phyloP scores from a whole-genome alignment of 2,113 vertebrate genomes.

The Scophthalmus maximus region DNA sequence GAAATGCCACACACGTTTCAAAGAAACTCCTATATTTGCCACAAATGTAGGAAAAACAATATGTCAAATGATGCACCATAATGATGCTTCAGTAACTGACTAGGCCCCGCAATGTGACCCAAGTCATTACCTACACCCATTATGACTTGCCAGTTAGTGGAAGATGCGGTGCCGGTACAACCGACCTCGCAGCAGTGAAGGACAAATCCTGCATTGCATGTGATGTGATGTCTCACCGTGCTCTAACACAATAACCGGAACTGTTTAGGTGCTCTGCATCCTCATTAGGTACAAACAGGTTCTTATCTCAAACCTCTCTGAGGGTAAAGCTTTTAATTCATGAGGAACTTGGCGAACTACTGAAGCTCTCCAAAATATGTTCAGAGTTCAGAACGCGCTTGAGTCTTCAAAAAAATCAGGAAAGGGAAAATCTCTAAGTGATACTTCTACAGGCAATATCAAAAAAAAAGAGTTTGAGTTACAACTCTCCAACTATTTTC shows the following conservation, averaged over 20 bases:
- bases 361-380: constrained; percentile 19
- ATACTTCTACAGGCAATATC: no score
- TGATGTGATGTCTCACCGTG: constrained; percentile 34
- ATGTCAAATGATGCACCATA: constrained; percentile 39
- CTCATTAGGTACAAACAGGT: constrained; percentile 36
- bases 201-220: constrained; percentile 17
- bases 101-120: constrained; percentile 25
- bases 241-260: constrained; percentile 35
- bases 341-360: constrained; percentile 32
- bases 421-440: no score
- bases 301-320: constrained; percentile 10
- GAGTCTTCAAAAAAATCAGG: no score
- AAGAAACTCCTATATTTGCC: constrained; percentile 29
- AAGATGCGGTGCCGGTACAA: constrained; percentile 30
- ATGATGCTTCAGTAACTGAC: constrained; percentile 53
- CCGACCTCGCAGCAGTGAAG: constrained; percentile 24
- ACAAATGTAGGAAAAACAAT: constrained; percentile 19
- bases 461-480: no score
- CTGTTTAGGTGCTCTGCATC: constrained; percentile 39
- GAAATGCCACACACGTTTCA: constrained; percentile 14
- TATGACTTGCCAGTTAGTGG: constrained; percentile 42
- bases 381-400: constrained; percentile 18
- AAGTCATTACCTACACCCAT: constrained; percentile 41
- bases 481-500: no score
- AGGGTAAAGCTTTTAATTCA: constrained; percentile 15